Conservation (phyloP, 2,888 invertebrate genomes). For the Apodemia zela region DNA sequence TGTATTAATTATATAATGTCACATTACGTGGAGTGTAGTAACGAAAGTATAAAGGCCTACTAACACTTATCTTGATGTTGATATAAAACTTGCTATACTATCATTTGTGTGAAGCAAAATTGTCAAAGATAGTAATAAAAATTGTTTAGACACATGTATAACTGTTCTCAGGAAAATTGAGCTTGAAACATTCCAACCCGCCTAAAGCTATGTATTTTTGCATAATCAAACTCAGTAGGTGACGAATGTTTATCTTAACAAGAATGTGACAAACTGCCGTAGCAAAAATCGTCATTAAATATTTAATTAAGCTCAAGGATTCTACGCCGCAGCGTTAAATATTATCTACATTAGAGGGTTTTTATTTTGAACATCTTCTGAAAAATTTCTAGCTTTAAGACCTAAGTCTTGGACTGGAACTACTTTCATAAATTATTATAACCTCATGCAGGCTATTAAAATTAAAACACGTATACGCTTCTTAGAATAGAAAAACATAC, state of each 20-base stretch:
- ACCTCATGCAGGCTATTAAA: too few relatives aligned
- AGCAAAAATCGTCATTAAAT: background rate
- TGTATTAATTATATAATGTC: background rate
- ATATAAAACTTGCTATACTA: constrained; percentile 2
- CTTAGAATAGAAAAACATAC: too few relatives aligned
- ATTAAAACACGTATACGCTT: too few relatives aligned
- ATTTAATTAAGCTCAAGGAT: constrained; percentile 3
- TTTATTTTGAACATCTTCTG: too few relatives aligned
- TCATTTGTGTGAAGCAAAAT: background rate
- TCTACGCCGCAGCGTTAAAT: background rate
- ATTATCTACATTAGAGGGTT: background rate
- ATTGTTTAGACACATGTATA: background rate
- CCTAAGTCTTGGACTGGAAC: too few relatives aligned
- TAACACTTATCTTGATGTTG: background rate
- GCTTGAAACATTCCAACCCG: background rate
- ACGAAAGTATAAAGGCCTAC: background rate
- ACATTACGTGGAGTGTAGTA: background rate
- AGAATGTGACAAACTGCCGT: background rate
- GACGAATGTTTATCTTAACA: background rate
- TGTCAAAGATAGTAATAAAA: background rate
- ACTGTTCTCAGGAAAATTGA: constrained; percentile 1
- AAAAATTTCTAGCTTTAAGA: too few relatives aligned
- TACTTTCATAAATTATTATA: too few relatives aligned
- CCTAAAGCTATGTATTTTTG: background rate
- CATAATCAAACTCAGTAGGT: background rate